Evolutionary conservation across 2,113 vertebrate species (phyloP).

Genomic region (Siniperca chuatsi): DNA sequence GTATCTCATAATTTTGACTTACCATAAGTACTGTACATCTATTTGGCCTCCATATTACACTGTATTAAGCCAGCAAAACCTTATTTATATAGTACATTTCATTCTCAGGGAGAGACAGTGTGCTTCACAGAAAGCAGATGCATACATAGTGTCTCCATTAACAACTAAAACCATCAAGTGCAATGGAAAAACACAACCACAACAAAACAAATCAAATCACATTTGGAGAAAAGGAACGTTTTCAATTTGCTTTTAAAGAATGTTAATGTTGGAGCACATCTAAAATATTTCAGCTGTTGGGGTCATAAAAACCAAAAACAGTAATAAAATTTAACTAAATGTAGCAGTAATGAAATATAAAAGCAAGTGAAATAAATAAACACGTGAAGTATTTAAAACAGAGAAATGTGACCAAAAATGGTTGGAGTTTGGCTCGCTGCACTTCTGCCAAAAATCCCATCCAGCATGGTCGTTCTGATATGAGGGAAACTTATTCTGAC

Average conservation of each 20-base stretch:
- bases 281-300: neutral
- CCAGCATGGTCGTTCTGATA: too few species aligned
- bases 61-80: neutral
- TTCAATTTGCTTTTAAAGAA: neutral
- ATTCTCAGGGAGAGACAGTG: neutral
- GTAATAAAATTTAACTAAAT: neutral
- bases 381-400: neutral
- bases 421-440: neutral
- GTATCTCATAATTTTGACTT: neutral
- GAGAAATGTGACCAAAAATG: neutral
- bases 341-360: neutral
- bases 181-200: neutral
- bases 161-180: neutral
- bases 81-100: neutral
- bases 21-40: too few species aligned
- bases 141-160: neutral
- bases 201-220: neutral
- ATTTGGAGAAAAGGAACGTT: neutral
- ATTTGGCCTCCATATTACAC: too few species aligned
- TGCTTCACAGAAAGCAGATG: neutral
- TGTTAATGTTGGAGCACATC: neutral
- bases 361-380: neutral
- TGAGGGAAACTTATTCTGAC: neutral
- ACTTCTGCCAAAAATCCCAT: too few species aligned
- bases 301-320: neutral